Conservation (phyloP, 2,113 vertebrate genomes). For the Leuciscus idus region DNA sequence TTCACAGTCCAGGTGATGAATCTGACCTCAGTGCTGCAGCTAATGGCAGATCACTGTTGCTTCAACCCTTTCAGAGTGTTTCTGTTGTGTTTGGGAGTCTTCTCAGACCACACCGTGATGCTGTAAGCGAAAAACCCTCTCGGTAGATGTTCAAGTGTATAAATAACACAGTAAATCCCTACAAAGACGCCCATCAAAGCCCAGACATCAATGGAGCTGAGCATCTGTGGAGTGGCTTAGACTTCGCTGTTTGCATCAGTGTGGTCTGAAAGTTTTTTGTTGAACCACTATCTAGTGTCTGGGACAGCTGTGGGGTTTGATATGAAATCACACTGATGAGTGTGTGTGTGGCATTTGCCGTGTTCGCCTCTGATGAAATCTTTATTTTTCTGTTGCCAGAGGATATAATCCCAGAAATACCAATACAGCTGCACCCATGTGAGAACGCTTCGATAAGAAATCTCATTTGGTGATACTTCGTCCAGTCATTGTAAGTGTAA, state of each 20-base stretch:
- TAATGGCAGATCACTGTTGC: neutral
- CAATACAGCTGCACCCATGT: neutral
- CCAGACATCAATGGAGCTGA: neutral
- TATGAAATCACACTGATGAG: neutral
- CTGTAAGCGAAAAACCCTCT: neutral
- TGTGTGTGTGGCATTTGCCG: neutral
- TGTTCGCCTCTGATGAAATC: neutral
- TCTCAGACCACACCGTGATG: neutral
- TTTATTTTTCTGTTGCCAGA: neutral
- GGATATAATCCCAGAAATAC: constrained; percentile 12
- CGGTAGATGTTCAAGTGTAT: neutral
- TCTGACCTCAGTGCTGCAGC: neutral
- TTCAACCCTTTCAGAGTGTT: neutral
- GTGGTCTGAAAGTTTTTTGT: neutral
- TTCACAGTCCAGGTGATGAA: neutral
- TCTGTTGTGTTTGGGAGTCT: neutral
- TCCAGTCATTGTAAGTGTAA: neutral
- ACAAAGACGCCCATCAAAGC: neutral
- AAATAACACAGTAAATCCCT: neutral
- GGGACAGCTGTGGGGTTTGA: neutral
- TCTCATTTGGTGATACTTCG: neutral
- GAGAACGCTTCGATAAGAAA: neutral
- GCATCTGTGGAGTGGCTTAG: neutral
- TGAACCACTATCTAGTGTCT: neutral
- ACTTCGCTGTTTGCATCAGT: neutral